Evolutionary conservation across 2,888 invertebrate genomes (phyloP), one percentile per base, ranked within the genome.

Genomic region (Torymus auratus): DNA sequence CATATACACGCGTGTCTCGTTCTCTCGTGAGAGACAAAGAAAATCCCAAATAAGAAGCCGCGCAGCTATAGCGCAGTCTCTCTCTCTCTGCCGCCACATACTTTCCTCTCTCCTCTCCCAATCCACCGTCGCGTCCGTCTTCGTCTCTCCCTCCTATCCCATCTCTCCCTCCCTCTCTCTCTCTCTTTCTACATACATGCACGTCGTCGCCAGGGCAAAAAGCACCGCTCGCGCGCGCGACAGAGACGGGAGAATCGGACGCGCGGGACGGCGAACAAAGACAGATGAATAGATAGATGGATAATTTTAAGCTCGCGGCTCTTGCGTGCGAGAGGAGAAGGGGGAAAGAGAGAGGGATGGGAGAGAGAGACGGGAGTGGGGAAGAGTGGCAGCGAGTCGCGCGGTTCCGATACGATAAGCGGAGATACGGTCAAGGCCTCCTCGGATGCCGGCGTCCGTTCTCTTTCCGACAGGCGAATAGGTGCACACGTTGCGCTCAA

Each of bases 341-440:
- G 20, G 1, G 23, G 17, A 41, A 14, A 50, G 62, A 61, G 50
- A 15, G 52, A 62, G 28, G 53, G 28, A n/a, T 53, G 67, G 0
- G n/a, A 13, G 67, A 56, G 17, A 14, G n/a, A 28, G 28, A 50
- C 20, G 0, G 72, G n/a, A 15, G 28, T 52, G 69, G 52, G 62
- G 55, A 28, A 28, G 28, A 28, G 53, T 23, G 28, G 58, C 15
- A 65, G 60, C 56, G 15, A 53, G 62, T 68, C 67, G 86, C 85
- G 85, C 85, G 87, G 87, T 84, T 84, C 86, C 86, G 89, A 88
- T 88, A 87, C 89, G 90, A 90, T 90, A 90, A 90, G 89, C 88
- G 86, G 87, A 90, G 90, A 90, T 90, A 90, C 90, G 90, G 90
- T 90, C 90, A 90, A 90, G 90, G 90, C 89, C 90, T 90, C 83